Evolutionary conservation across 2,113 vertebrate genomes (phyloP), one percentile per base, ranked within the genome.

Genomic region (Leucopsar rothschildi): DNA sequence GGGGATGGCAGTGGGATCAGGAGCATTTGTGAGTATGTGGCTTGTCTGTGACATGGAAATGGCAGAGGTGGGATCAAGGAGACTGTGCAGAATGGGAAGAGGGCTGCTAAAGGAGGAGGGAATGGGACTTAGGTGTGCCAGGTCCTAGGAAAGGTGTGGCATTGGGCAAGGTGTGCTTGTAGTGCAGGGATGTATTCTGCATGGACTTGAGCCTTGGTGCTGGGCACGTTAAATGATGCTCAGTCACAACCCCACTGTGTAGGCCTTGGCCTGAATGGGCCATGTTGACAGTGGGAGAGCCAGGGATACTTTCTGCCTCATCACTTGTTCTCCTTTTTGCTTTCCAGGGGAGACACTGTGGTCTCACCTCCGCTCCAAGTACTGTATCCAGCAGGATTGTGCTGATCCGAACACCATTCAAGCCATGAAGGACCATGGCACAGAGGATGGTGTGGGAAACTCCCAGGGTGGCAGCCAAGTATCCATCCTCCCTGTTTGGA

Each of bases 291-390:
- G n/a, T 4, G 4, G 7, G 31, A 35, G 9, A 60, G 10, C 31
- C 37, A 40, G 25, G 28, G 25, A 18, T 69, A 45, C 47, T 70
- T 88, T 88, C 65, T 80, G 42, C 39, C 7, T 75, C 52, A 40
- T 56, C 49, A 23, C 28, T 25, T 76, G 29, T 29, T 80, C 11
- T 50, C 57, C 50, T 76, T 53, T 91, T 70, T 78, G 14, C 79
- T 42, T 61, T 65, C 25, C 93, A 99, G 99, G 99, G 95, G 99
- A 98, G 69, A 98, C 95, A 10, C 98, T 99, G 68, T 99, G 99
- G 98, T 98, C 99, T 75, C 99, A 98, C 93, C 98, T 99, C 82
- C 97, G 82, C 59, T 97, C 98, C 89, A 97, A 96, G 78, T 82
- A 88, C 6, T 2, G 17, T 45, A 52, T 82, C 76, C 98, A 98